Evolutionary conservation across 2,797 vertebrate genomes (phyloP).

Genomic region (Meriones psammophilus): DNA sequence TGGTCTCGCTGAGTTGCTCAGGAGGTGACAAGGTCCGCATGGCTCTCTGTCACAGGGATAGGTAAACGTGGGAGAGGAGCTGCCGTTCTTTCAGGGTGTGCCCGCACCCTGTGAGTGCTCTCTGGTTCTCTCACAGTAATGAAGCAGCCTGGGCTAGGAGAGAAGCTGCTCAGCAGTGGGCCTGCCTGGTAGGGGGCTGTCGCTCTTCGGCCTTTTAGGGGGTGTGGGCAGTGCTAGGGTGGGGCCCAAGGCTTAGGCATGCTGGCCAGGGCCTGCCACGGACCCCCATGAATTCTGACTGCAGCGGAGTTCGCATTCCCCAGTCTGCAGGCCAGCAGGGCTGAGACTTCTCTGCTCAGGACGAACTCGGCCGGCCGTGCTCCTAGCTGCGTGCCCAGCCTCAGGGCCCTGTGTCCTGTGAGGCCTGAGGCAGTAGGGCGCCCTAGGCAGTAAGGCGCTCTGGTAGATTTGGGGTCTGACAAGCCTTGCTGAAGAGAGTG

Average conservation of each 20-base stretch:
- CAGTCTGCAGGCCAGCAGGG: slow-evolving; percentile 27
- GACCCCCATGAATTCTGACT: background rate
- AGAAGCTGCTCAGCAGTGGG: background rate
- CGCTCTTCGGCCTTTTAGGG: background rate
- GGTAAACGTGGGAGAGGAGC: background rate
- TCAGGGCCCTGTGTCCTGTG: background rate
- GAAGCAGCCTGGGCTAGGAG: background rate
- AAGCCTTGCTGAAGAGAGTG: background rate
- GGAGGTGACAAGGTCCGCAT: background rate
- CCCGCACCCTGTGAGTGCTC: background rate
- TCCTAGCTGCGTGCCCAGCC: background rate
- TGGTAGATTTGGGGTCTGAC: background rate
- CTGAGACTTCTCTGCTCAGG: background rate
- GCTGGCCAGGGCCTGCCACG: background rate
- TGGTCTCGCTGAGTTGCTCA: background rate
- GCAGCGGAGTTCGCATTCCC: background rate
- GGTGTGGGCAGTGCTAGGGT: background rate
- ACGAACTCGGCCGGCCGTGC: background rate
- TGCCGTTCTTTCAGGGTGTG: background rate
- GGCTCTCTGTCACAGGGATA: background rate
- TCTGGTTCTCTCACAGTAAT: background rate
- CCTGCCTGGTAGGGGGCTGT: background rate
- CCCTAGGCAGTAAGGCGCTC: background rate
- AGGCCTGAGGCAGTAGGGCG: background rate
- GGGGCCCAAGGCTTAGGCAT: too few relatives aligned